A percentile compares a stretch with the other conserved stretches of the same genome.
These are phyloP conservation scores for Colaptes auratus DNA, from an alignment of 2,113 vertebrate species.

Conservation along the genomic window DNA sequence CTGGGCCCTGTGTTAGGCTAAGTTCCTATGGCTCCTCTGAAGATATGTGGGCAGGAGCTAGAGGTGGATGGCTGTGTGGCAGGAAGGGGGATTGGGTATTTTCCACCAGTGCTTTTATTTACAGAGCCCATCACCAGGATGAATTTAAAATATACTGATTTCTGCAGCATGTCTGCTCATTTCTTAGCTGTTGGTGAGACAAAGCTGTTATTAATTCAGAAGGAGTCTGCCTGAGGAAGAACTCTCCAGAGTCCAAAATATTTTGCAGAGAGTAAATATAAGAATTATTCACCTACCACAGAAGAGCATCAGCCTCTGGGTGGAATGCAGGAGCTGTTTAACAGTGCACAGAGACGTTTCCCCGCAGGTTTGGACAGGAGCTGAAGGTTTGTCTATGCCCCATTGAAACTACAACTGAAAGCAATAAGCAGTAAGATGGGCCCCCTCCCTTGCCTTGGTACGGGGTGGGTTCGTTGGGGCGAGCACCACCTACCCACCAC, in stretches of 20 bases:
- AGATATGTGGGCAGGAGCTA: not conserved
- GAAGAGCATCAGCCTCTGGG: constrained; percentile 53
- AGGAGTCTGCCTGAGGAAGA: constrained; percentile 42
- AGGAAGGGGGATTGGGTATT: not conserved
- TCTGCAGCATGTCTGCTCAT: not conserved
- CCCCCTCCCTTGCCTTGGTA: not conserved
- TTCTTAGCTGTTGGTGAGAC: constrained; percentile 7
- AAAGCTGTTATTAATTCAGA: constrained; percentile 66
- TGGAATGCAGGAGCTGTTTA: constrained; percentile 61
- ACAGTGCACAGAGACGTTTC: not conserved
- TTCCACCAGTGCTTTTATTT: not conserved
- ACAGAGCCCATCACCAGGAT: not conserved
- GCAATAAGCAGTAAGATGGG: not conserved
- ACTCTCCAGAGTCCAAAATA: constrained; percentile 18
- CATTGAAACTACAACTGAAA: not conserved
- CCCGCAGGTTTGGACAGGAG: constrained; percentile 18
- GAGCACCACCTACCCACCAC: not conserved
- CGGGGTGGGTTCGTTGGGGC: not conserved
- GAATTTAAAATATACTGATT: not conserved
- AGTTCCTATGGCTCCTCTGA: not conserved
- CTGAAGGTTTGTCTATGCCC: not conserved
- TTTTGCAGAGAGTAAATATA: constrained; percentile 47
- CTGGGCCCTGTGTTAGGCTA: not conserved
- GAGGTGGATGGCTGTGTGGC: not conserved
- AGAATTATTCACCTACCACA: constrained; percentile 66